Conservation (phyloP, 2,797 vertebrate species). For the Denticeps clupeoides region DNA sequence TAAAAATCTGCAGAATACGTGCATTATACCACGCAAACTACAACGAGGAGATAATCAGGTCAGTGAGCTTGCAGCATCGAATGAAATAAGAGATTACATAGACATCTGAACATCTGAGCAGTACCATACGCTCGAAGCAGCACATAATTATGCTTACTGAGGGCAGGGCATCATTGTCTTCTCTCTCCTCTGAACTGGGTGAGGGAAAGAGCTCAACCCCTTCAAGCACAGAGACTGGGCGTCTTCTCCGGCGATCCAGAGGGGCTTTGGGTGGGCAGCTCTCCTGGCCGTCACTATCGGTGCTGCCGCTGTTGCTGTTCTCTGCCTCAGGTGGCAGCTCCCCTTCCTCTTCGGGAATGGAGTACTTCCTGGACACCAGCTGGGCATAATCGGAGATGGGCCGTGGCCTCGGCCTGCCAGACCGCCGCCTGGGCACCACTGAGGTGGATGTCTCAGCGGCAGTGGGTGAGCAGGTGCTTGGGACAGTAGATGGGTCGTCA, state of each 20-base stretch:
- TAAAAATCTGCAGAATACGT: no score
- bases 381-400: conserved; percentile 90
- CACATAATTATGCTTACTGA: conserved; percentile 68
- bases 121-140: no score
- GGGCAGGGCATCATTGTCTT: conserved; percentile 55
- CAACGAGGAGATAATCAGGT: no score
- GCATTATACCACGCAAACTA: no score
- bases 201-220: conserved; percentile 64
- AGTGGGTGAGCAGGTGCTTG: conserved; percentile 10
- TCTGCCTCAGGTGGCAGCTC: conserved; percentile 44
- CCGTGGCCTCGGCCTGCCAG: conserved; percentile 62
- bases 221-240: conserved; percentile 82
- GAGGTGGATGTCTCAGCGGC: conserved; percentile 41
- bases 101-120: no score
- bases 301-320: conserved; percentile 24
- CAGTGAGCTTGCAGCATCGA: no score
- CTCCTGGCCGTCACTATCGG: conserved; percentile 24
- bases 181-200: conserved; percentile 61
- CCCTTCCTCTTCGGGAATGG: conserved; percentile 75
- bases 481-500: conserved; percentile 16
- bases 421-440: conserved; percentile 59
- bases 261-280: conserved; percentile 30
- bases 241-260: conserved; percentile 48
- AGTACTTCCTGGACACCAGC: conserved; percentile 63
- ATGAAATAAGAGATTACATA: no score